A percentile compares a stretch with the other conserved stretches of the same genome.
Conservation (phyloP, 2,888 invertebrate genomes). For the Euplexia lucipara region DNA sequence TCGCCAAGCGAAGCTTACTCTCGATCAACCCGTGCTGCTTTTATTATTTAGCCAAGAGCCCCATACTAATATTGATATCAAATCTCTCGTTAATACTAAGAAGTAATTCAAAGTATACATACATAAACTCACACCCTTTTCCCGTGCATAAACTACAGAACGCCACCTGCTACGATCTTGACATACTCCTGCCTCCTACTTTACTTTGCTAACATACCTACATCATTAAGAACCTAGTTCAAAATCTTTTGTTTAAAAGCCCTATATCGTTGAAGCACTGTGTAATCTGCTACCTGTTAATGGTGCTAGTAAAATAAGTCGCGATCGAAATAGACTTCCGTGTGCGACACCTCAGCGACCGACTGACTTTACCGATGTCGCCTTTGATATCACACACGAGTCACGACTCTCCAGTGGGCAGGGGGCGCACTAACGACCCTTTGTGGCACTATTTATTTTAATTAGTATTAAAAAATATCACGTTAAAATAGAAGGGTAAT, state of each 20-base stretch:
- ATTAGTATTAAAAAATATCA: slow-evolving; percentile 5
- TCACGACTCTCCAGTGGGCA: background rate
- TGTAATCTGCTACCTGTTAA: slow-evolving; percentile 76
- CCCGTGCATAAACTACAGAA: no score
- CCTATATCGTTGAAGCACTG: slow-evolving; percentile 58
- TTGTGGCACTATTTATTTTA: slow-evolving; percentile 6
- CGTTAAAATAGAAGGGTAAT: no score
- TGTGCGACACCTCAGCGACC: slow-evolving; percentile 70
- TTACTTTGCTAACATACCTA: no score
- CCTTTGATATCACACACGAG: slow-evolving; percentile 50
- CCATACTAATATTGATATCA: background rate
- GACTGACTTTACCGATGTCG: slow-evolving; percentile 43
- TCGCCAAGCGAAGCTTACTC: no score
- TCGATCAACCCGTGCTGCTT: no score
- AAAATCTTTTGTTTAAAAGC: slow-evolving; percentile 11
- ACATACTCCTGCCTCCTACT: no score
- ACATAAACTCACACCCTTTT: no score
- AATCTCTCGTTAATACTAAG: background rate
- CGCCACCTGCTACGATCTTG: no score
- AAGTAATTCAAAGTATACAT: background rate
- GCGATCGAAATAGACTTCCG: slow-evolving; percentile 85
- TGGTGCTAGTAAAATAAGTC: slow-evolving; percentile 72
- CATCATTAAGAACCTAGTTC: no score
- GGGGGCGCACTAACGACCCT: slow-evolving; percentile 4
- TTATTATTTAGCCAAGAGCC: no score